Evolutionary conservation across 1,140 invertebrate genomes (phyloP), one percentile per base, ranked within the genome.

Genomic region (Trinorchestia longiramus): DNA sequence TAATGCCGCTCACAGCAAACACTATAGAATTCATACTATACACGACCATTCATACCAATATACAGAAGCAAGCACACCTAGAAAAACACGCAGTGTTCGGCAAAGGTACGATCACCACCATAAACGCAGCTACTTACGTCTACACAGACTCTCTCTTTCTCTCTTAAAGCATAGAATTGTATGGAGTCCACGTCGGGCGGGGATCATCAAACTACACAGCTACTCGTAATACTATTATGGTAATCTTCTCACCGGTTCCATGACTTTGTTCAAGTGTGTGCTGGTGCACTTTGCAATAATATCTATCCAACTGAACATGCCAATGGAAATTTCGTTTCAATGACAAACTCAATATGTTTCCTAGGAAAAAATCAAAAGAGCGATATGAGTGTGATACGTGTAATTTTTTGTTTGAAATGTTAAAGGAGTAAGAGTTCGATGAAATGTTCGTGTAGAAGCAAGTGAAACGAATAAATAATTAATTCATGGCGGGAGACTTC

Each of bases 401-500:
- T 1, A 23, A 36, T 77, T 23, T 3, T 77, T 77, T 77, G 28
- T 28, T 3, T 28, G 62, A 53, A 19, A 53, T 36, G 62, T 36
- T 77, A 3, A 36, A 77, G 36, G 36, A 23, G 62, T 28, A 36
- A 15, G 11, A 77, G 62, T 77, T 1, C 15, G 15, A 77, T 77
- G 28, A 77, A 3, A 77, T 77, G 62, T 23, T n/a, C 62, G 28
- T 77, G 62, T 15, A 36, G 1, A 77, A 36, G 8, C 62, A 77
- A 77, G 28, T 23, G 11, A 15, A 77, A 36, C 15, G 62, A 77
- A 77, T 77, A 77, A 77, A 77, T 43, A 91, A 91, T 91, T 94
- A 94, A 40, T 94, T 98, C 97, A 98, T 98, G 97, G 98, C 98
- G 97, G 98, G 98, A 97, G 98, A 98, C 97, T 98, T 98, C 97